Base-by-base conservation (phyloP, 1,140 invertebrate genomes). In the Procambarus clarkii region DNA sequence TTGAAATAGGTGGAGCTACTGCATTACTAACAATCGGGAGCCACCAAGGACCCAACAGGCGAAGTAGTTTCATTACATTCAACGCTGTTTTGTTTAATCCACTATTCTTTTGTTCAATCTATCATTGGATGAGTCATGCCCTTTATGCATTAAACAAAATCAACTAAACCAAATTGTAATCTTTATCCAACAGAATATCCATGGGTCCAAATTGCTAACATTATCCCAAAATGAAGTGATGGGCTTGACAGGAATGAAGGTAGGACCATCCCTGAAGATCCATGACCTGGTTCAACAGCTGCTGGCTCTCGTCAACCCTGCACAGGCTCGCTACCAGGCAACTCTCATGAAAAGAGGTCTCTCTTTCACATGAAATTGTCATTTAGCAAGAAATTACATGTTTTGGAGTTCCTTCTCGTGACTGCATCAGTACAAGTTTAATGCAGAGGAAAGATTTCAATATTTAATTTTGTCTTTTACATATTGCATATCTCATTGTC, bases 181-280 rank as follows among this genome's bases (percentile, higher is more conserved):
- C 1, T 54, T 54, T 18, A 64, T 74, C n/a, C 21, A 34, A 48
- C 94, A 96, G 95, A 96, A 96, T 94, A 96, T 99, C 91, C 97
- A 97, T 94, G 98, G 98, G 0, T 96, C 96, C 86, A 96, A 96
- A 93, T 95, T 99, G 93, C 94, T 98, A 69, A 96, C 96, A 83
- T 94, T 99, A 78, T 97, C 96, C 60, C 98, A 98, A 95, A 98
- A 98, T 94, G 96, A 98, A 94, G 97, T 98, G 85, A 97, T 98
- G 92, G 97, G 97, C 94, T 95, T 98, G 54, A 97, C 98, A 18
- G 97, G 97, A 92, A 98, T 98, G 95, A 99, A 98, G 96, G 97
- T 99, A 86, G 98, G 98, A 5, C 98, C 98, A 9, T 98, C 98
- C 7, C 94, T 99, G 46, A 99, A 99, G 95, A 98, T 99, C 94